Evolutionary conservation across 2,797 vertebrate species (phyloP), one percentile per base, ranked within the genome.

Genomic region (Danio aesculapii): DNA sequence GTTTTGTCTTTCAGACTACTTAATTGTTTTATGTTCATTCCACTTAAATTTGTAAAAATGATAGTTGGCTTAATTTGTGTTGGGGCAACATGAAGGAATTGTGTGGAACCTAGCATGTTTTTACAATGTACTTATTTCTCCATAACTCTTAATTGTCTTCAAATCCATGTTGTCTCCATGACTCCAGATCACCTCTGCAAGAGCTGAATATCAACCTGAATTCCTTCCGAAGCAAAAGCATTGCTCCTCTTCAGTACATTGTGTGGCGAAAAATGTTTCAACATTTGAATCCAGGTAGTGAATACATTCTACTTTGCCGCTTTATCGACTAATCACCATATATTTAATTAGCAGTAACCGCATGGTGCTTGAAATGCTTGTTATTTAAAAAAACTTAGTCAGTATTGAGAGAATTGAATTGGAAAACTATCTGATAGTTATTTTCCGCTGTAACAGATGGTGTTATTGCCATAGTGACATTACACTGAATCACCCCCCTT

Each of bases 261-360:
- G 87, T 94, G 81, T 96, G 96, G 96, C 92, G 93, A 57, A 95
- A 83, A 85, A 95, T 96, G 94, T 94, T 95, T 85, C 92, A 69
- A 41, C 91, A 85, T 79, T 85, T 96, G 84, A 88, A 90, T 73
- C 94, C 94, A 50, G 94, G 96, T 95, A 87, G 91, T 85, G 3
- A 5, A 9, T 73, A 43, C 14, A 10, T 12, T 44, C 57, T 30
- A 62, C 58, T 19, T 12, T 69, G n/a, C 30, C 14, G 30, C 0
- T 17, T 13, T 47, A 44, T 30, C n/a, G 30, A 30, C 30, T 30
- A 30, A 30, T 30, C 30, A 30, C 30, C 16, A 21, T 11, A 17
- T 30, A 13, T 5, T 52, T 53, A 41, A 11, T 53, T 1, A 52
- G 10, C 39, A 11, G 39, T 71, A 21, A 43, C 30, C n/a, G 8